Evolutionary conservation across 1,140 invertebrate species (phyloP).

Genomic region (Branchinecta lindahli): DNA sequence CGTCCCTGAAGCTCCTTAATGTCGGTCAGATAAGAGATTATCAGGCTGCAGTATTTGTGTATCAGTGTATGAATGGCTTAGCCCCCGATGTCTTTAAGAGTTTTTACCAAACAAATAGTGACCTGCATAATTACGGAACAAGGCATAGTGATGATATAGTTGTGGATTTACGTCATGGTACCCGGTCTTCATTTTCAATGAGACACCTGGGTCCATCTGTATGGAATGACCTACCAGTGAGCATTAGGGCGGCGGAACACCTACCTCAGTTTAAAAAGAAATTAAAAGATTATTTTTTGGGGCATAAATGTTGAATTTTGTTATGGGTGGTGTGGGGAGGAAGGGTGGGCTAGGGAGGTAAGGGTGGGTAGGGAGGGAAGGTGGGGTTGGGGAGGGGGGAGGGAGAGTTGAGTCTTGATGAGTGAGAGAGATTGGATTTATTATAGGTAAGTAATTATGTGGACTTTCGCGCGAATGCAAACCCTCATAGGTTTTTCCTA

Average conservation of each 20-base stretch:
- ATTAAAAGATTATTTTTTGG: not conserved
- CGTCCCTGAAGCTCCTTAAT: conserved; percentile 7
- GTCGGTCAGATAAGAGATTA: conserved; percentile 2
- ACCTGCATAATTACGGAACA: not conserved
- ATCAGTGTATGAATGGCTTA: not conserved
- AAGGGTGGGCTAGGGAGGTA: no score
- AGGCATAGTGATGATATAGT: not conserved
- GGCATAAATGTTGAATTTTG: not conserved
- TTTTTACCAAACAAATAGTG: conserved; percentile 4
- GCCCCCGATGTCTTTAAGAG: no score
- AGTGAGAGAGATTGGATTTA: not conserved
- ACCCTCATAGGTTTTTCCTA: not conserved
- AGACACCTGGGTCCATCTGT: not conserved
- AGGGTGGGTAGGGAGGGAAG: not conserved
- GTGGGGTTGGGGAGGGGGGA: not conserved
- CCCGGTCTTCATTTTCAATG: conserved; percentile 5
- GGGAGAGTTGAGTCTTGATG: not conserved
- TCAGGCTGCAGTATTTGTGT: not conserved
- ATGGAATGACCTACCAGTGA: not conserved
- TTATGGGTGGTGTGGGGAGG: not conserved
- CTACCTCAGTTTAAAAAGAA: conserved; percentile 8
- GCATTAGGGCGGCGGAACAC: not conserved
- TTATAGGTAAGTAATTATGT: not conserved
- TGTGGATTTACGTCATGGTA: not conserved
- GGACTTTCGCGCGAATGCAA: not conserved